Percentiles rank a stretch among this genome's conserved stretches.
Evolutionary conservation across 2,888 invertebrate genomes (phyloP).

Genomic region (Nomada ferruginata): DNA sequence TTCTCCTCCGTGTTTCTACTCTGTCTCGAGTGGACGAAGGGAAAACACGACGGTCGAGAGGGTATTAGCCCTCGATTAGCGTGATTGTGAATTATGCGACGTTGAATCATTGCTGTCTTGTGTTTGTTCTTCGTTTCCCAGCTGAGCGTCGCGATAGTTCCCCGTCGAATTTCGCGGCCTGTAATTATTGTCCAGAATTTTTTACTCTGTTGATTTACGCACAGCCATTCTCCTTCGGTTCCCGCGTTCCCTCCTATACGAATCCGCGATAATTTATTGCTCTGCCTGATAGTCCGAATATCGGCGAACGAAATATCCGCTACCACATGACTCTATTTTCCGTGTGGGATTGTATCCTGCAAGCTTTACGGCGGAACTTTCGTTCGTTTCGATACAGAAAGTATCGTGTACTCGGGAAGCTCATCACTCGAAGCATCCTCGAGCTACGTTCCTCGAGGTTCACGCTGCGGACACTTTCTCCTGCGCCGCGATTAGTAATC

Average conservation of each 20-base stretch:
- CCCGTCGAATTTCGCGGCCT: constrained; percentile 35
- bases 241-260: constrained; percentile 33
- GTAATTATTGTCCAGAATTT: constrained; percentile 27
- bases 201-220: constrained; percentile 56
- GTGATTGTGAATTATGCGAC: constrained; percentile 26
- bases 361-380: constrained; percentile 60
- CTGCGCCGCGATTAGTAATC: constrained; percentile 53
- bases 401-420: neutral
- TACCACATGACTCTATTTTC: neutral
- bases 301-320: constrained; percentile 13
- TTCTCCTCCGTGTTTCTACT: too few species aligned
- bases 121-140: neutral
- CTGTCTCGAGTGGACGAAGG: neutral
- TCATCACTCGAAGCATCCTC: constrained; percentile 22
- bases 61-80: constrained; percentile 23
- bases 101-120: constrained; percentile 3
- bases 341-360: constrained; percentile 2
- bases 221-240: constrained; percentile 4
- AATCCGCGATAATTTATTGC: constrained; percentile 62
- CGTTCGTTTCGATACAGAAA: constrained; percentile 3
- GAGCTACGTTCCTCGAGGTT: constrained; percentile 42
- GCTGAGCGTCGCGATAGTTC: neutral
- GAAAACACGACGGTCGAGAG: neutral
- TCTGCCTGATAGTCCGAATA: constrained; percentile 45
- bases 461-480: constrained; percentile 65